Evolutionary conservation across 1,140 invertebrate species (phyloP).

Genomic region (Danaus plexippus): DNA sequence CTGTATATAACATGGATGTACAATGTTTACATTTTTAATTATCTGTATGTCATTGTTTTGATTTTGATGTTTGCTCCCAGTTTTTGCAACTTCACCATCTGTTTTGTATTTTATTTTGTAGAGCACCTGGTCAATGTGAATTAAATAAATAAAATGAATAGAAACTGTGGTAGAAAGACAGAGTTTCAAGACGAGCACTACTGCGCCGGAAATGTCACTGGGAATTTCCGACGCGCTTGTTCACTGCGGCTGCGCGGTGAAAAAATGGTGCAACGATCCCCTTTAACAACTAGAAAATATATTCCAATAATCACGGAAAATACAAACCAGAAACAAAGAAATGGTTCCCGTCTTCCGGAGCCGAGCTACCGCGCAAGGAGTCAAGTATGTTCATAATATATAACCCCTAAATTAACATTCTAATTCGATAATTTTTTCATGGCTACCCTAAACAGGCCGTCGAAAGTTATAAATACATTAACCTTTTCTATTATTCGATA

Average conservation of each 20-base stretch:
- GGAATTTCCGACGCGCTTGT: conserved; percentile 63
- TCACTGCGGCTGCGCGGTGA: conserved; percentile 71
- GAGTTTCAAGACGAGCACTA: conserved; percentile 63
- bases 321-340: conserved; percentile 51
- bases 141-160: conserved; percentile 59
- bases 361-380: conserved; percentile 60
- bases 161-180: conserved; percentile 53
- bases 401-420: conserved; percentile 1
- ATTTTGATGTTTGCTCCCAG: conserved; percentile 18
- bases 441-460: conserved; percentile 4
- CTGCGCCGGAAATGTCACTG: conserved; percentile 61
- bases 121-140: conserved; percentile 54
- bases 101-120: conserved; percentile 38
- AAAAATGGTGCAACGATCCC: conserved; percentile 68
- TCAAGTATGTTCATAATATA: conserved; percentile 40
- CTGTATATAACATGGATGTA: not conserved
- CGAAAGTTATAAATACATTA: too few relatives aligned
- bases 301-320: conserved; percentile 69
- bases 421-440: conserved; percentile 11
- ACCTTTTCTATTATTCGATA: too few relatives aligned
- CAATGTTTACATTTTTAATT: conserved; percentile 12
- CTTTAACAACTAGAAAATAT: conserved; percentile 61
- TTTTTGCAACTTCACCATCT: conserved; percentile 30
- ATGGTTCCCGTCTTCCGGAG: conserved; percentile 57
- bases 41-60: conserved; percentile 20